These are phyloP conservation scores for Rhipidura dahli DNA, from an alignment of 2,113 vertebrate genomes.

Conservation along the genomic window DNA sequence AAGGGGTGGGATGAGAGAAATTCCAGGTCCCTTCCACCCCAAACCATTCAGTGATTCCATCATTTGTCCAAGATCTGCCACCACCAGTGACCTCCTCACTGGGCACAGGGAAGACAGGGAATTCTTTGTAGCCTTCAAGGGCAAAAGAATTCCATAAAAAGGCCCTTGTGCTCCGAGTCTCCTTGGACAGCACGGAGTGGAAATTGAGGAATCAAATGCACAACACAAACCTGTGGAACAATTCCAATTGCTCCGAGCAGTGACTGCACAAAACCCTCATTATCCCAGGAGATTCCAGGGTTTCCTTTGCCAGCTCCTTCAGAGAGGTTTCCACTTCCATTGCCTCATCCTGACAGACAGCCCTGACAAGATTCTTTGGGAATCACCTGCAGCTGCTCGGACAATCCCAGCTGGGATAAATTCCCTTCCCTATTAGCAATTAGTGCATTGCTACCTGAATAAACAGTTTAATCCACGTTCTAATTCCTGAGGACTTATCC, in stretches of 20 bases:
- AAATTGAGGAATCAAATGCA: neutral
- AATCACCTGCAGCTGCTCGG: neutral
- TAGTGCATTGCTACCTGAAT: no score
- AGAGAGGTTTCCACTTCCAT: neutral
- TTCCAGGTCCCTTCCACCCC: neutral
- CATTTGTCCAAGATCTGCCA: neutral
- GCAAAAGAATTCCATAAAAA: neutral
- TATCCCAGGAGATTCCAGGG: rapidly evolving
- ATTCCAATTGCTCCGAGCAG: neutral
- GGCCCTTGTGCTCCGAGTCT: rapidly evolving
- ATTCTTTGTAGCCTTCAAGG: neutral
- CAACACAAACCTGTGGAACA: neutral
- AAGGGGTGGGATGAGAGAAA: no score
- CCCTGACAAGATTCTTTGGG: rapidly evolving
- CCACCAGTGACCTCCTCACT: neutral
- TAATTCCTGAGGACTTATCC: neutral
- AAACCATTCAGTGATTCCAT: neutral
- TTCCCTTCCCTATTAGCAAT: neutral
- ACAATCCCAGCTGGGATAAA: neutral
- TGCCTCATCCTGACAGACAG: rapidly evolving
- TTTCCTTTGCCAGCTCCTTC: neutral
- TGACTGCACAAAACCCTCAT: rapidly evolving
- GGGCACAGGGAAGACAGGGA: neutral
- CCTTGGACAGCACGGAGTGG: rapidly evolving
- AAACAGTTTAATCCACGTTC: no score